These are phyloP conservation scores for Porites rus DNA, from an alignment of 92 coral and sea anemone genomes.

Conservation along the genomic window DNA sequence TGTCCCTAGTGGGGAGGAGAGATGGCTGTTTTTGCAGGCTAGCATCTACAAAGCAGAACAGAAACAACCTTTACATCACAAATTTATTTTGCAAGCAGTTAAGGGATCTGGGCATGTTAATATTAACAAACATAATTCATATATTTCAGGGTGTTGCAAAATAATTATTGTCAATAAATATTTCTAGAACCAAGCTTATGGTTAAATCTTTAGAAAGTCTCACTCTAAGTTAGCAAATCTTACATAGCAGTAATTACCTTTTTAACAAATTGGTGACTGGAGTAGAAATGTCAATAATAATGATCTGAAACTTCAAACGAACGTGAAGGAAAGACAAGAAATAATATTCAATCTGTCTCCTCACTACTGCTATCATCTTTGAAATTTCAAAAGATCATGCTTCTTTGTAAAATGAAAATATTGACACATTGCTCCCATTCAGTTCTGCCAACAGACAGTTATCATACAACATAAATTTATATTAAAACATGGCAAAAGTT, in stretches of 20 bases:
- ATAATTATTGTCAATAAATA: neutral
- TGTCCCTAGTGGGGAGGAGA: no score
- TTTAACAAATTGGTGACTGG: neutral
- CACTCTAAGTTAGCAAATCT: neutral
- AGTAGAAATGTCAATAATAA: no score
- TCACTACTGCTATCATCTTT: no score
- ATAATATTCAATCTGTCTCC: no score
- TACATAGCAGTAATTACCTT: neutral
- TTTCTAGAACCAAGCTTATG: neutral
- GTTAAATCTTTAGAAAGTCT: neutral
- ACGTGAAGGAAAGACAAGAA: neutral
- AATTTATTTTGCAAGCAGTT: neutral
- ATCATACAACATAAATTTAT: slow-evolving; percentile 6
- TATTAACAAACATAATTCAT: neutral
- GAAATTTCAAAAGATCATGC: no score
- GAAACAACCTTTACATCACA: neutral
- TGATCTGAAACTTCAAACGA: neutral
- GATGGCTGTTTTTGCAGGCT: no score
- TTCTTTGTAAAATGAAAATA: no score
- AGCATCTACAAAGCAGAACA: no score
- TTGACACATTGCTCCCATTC: neutral
- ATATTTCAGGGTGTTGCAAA: neutral
- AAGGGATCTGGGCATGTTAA: neutral
- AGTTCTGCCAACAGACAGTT: neutral
- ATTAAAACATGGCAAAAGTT: neutral